These are phyloP conservation scores for Chaetophractus vellerosus DNA, from an alignment of 2,797 vertebrate species.

Conservation along the genomic window DNA sequence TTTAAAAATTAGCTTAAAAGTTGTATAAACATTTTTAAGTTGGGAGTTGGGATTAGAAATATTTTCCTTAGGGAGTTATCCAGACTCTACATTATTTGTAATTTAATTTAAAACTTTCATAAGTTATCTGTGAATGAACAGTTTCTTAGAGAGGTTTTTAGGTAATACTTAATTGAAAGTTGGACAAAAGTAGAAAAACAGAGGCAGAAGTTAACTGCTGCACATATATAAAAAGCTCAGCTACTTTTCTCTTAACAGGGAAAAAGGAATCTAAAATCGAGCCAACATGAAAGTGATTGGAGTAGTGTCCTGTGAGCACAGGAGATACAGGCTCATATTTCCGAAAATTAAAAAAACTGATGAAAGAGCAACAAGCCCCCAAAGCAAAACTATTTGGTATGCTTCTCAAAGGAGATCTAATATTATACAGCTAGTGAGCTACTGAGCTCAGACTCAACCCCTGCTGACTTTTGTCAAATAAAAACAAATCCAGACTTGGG, in stretches of 20 bases:
- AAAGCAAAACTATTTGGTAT: background rate
- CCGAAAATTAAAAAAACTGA: background rate
- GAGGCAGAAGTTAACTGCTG: background rate
- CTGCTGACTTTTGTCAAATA: background rate
- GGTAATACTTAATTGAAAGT: background rate
- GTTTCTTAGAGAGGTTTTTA: background rate
- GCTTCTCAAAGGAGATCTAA: background rate
- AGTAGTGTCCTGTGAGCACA: background rate
- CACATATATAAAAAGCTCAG: fast-evolving
- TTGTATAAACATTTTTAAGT: background rate
- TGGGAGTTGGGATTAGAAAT: background rate
- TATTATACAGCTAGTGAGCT: background rate
- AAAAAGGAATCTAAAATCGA: background rate
- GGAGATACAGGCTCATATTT: background rate
- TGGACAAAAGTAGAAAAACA: background rate
- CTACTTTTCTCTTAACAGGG: too few species aligned
- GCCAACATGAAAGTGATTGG: background rate
- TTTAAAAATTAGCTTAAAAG: background rate
- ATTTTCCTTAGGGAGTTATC: background rate
- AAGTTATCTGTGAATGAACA: background rate
- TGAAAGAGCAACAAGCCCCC: fast-evolving
- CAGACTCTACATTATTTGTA: background rate
- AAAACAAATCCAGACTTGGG: background rate
- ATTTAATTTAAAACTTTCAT: background rate
- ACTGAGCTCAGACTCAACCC: too few species aligned